Base-by-base conservation (phyloP, 2,888 invertebrate species). In the Villa cingulata region DNA sequence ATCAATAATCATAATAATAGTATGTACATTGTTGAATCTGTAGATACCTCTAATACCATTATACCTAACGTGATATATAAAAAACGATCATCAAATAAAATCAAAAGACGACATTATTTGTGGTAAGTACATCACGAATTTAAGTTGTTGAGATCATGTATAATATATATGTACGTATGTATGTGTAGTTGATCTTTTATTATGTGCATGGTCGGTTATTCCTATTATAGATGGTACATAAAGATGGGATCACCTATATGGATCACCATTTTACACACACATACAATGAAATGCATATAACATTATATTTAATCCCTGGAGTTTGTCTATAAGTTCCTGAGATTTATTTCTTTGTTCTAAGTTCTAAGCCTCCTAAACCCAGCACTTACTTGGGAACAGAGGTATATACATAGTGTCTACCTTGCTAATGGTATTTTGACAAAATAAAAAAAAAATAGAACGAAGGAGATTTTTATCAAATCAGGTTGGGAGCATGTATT, bases 111-210 rank as follows among this genome's bases (percentile, higher is more conserved):
- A 48, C 48, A 48, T 48, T 48, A 48, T 48, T 48, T 48, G 48
- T 48, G 48, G 48, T 48, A 48, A 48, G 48, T 48, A 48, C 40
- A 40, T 48, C 48, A 48, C 48, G 48, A 48, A 23, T 48, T 42
- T n/a, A n/a, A n/a, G n/a, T n/a, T 23, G 5, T 23, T 23, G 7
- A 23, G 23, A 23, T 6, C 7, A 23, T 23, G 4, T 23, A 23
- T 23, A n/a, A 7, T 23, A 23, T 7, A 23, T 23, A 23, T 7
- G 7, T 23, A 23, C 23, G 7, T 23, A 23, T 7, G 7, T 23
- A 23, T 7, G 7, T 23, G 23, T 23, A 23, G 4, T 7, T 7
- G 4, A 23, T 23, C 4, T 23, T 6, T 23, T 23, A 32, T 32
- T 32, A 32, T 37, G 37, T 37, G 19, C 34, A 34, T 18, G n/a